Conservation (phyloP, 2,113 vertebrate genomes). For the Ceyx cyanopectus region DNA sequence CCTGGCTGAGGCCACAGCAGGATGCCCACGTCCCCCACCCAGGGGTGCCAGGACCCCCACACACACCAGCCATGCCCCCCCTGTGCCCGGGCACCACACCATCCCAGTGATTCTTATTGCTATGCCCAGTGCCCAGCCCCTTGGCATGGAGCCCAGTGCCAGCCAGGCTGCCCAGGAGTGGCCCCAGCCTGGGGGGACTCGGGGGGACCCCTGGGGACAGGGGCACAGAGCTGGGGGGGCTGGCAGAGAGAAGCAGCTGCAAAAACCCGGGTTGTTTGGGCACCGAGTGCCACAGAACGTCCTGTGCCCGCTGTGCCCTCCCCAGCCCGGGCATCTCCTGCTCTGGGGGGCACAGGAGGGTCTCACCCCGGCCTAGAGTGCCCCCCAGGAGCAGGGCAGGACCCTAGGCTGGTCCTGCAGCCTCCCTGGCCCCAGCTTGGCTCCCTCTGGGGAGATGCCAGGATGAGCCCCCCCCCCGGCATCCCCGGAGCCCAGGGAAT, state of each 20-base stretch:
- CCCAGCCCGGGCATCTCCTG: not conserved
- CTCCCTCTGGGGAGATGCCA: not conserved
- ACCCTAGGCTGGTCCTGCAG: fast-evolving
- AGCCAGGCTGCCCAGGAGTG: no score
- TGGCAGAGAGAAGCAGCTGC: not conserved
- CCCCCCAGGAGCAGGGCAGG: not conserved
- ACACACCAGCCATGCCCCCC: no score
- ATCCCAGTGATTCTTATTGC: not conserved
- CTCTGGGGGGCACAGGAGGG: not conserved
- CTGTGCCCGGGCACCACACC: no score
- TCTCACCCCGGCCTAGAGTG: not conserved
- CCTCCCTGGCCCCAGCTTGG: fast-evolving
- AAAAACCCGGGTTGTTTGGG: not conserved
- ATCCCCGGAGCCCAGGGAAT: no score
- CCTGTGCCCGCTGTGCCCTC: not conserved
- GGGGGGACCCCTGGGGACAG: no score
- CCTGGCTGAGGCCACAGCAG: not conserved
- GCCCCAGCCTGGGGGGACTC: no score
- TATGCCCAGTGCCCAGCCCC: not conserved
- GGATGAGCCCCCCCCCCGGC: no score
- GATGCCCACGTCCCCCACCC: not conserved
- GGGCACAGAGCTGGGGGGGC: no score
- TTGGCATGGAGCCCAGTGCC: no score
- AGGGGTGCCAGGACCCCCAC: no score
- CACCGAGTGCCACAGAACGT: no score